A percentile compares a stretch with the other conserved stretches of the same genome.
phyloP scores from a whole-genome alignment of 2,113 vertebrate species.

The Toxostoma redivivum region DNA sequence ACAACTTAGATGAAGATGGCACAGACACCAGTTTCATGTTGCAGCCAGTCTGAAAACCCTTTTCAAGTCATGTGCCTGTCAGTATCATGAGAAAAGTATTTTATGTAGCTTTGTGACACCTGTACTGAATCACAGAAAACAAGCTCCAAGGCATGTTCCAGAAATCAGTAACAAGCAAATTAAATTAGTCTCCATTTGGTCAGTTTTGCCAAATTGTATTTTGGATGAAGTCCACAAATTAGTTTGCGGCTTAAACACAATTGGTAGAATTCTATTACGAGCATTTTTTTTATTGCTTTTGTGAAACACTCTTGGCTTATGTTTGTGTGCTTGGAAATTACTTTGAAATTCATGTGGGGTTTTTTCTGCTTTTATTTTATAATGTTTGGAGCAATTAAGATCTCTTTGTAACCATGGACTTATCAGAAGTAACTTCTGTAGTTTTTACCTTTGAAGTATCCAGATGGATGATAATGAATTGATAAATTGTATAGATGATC shows the following conservation, averaged over 20 bases:
- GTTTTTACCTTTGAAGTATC: not conserved
- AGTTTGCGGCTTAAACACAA: not conserved
- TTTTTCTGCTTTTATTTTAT: not conserved
- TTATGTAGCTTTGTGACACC: not conserved
- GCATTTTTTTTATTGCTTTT: not conserved
- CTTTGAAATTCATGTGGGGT: rapidly evolving
- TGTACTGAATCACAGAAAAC: not conserved
- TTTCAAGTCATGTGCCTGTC: not conserved
- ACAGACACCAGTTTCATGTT: not conserved
- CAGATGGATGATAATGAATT: not conserved
- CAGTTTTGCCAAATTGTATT: not conserved
- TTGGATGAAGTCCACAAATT: not conserved
- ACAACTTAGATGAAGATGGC: not conserved
- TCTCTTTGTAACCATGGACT: not conserved
- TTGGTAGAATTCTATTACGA: not conserved
- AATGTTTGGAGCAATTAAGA: not conserved
- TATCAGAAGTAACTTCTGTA: not conserved
- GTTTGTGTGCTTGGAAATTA: not conserved
- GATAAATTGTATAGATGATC: not conserved
- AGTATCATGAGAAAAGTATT: not conserved
- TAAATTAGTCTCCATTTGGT: not conserved
- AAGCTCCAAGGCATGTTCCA: not conserved
- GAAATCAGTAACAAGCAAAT: not conserved
- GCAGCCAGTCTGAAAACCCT: not conserved
- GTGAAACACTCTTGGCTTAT: not conserved